Base-by-base conservation (phyloP, 2,113 vertebrate species). In the Sitta europaea region DNA sequence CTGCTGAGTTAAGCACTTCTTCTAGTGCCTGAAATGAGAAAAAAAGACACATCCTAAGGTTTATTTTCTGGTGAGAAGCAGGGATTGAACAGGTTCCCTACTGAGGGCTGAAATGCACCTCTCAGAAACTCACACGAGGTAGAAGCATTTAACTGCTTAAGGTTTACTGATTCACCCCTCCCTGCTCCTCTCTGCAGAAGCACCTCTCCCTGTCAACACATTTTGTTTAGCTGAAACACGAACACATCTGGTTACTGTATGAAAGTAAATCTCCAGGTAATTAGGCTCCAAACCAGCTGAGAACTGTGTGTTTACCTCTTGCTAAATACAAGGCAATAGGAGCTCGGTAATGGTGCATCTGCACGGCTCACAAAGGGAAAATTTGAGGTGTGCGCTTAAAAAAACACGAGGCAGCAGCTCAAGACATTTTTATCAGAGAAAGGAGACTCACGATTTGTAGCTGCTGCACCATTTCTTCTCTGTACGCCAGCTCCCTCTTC, bases 391-490 rank as follows among this genome's bases (percentile, higher is more conserved):
- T 22, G 36, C 6, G 5, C 29, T 76, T 36, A 23, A 62, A 54
- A 79, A 79, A 85, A 27, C 20, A 28, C 15, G 23, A 78, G 65
- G 55, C 2, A 3, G 85, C 71, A 54, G 57, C 25, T 82, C 6
- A 1, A 20, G 68, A 43, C 8, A 24, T 68, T 91, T 35, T 80
- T 18, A 65, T 50, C 51, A 92, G 43, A 89, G 88, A 68, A 95
- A 48, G 48, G 24, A 50, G 78, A 96, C 98, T 98, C 96, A 99
- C 99, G 86, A 99, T 99, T 98, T 99, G 99, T 97, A 99, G 97
- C 96, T 99, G 99, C 75, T 99, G 99, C 28, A 99, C 99, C 99
- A 99, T 99, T 97, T 99, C 99, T 97, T 99, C 99, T 97, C 99
- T 98, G 98, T 99, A 99, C 10, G 99, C 99, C 81, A 99, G 98